phyloP scores from a whole-genome alignment of 2,888 invertebrate genomes.

The Brachynemurus nebulosus region DNA sequence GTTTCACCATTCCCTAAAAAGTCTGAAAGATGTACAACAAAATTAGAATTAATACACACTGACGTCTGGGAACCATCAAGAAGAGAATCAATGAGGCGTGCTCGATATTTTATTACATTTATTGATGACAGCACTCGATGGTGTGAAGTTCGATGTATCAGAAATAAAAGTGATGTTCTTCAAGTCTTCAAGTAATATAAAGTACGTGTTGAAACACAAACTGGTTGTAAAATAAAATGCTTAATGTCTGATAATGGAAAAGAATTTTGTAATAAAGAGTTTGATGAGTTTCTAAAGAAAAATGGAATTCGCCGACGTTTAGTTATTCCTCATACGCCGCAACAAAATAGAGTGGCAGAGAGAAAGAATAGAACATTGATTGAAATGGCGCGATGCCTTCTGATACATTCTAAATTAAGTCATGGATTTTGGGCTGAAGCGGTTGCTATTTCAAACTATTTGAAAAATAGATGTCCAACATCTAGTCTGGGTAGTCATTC shows the following conservation, averaged over 20 bases:
- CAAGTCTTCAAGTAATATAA: slow-evolving; percentile 7
- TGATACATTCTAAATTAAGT: background rate
- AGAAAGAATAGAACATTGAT: background rate
- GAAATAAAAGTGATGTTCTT: slow-evolving; percentile 9
- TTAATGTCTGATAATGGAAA: slow-evolving; percentile 16
- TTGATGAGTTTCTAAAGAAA: slow-evolving; percentile 14
- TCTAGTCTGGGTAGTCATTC: slow-evolving; percentile 18
- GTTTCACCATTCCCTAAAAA: slow-evolving; percentile 10
- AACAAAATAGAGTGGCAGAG: slow-evolving; percentile 24
- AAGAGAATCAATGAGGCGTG: slow-evolving; percentile 11
- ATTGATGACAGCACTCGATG: slow-evolving; percentile 12
- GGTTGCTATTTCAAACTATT: slow-evolving; percentile 9
- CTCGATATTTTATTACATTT: slow-evolving; percentile 14
- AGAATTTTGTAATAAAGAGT: slow-evolving; percentile 15
- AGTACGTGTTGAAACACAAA: slow-evolving; percentile 14
- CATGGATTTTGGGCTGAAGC: slow-evolving; percentile 11
- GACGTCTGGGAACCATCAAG: slow-evolving; percentile 13
- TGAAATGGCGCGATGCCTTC: background rate
- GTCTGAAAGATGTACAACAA: slow-evolving; percentile 4
- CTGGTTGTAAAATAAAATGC: slow-evolving; percentile 12
- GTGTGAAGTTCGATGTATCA: slow-evolving; percentile 9
- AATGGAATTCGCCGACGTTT: slow-evolving; percentile 22
- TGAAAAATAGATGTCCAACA: slow-evolving; percentile 9
- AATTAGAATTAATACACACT: slow-evolving; percentile 15
- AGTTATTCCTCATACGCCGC: slow-evolving; percentile 21